Evolutionary conservation across 2,888 invertebrate species (phyloP).

Genomic region (Melinaea marsaeus): DNA sequence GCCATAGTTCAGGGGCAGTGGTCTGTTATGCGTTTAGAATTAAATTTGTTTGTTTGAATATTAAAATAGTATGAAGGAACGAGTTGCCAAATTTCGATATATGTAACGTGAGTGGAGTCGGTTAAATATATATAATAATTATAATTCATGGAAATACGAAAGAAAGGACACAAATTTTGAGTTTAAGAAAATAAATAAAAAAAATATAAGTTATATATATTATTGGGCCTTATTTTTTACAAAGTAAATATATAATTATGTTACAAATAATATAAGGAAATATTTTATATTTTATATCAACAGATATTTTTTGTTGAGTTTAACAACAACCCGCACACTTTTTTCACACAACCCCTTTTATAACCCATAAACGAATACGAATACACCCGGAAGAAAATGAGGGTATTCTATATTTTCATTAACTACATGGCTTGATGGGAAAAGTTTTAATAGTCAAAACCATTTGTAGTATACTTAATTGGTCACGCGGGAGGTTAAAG

Average conservation of each 20-base stretch:
- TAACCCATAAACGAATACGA: conserved; percentile 37
- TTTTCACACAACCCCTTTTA: conserved; percentile 40
- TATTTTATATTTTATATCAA: too few relatives aligned
- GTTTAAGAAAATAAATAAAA: too few relatives aligned
- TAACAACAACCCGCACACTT: conserved; percentile 40
- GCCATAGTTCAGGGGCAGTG: conserved; percentile 72
- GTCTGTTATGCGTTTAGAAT: conserved; percentile 63
- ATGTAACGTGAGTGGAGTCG: too few relatives aligned
- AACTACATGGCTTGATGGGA: conserved; percentile 57
- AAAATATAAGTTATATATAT: too few relatives aligned
- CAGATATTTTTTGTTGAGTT: neutral
- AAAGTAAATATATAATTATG: too few relatives aligned
- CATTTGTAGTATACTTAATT: conserved; percentile 43
- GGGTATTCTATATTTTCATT: conserved; percentile 69
- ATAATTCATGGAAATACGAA: too few relatives aligned
- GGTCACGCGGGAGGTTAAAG: conserved; percentile 40
- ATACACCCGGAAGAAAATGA: conserved; percentile 48
- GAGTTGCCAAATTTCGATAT: too few relatives aligned
- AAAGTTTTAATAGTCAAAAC: conserved; percentile 52
- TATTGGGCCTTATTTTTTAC: too few relatives aligned
- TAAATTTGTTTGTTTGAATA: conserved; percentile 46
- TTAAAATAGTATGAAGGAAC: neutral
- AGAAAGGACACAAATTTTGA: too few relatives aligned
- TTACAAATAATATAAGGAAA: too few relatives aligned
- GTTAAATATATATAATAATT: too few relatives aligned